Evolutionary conservation across 2,113 vertebrate species (phyloP).

Genomic region (Brienomyrus longianalis): DNA sequence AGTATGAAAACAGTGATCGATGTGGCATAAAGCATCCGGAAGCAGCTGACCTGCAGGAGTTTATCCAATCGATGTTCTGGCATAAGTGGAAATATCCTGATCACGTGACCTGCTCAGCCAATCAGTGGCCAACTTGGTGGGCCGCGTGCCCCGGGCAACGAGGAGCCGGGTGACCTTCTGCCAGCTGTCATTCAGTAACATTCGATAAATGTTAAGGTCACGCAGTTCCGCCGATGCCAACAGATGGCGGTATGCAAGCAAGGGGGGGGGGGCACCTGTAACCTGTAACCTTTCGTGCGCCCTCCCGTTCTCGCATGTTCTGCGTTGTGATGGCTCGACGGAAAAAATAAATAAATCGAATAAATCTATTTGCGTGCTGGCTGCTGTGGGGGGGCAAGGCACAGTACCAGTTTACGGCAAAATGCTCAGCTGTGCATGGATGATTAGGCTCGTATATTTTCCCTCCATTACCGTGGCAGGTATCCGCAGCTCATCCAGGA

Average conservation of each 20-base stretch:
- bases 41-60: background rate
- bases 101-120: background rate
- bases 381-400: background rate
- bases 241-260: constrained; percentile 34
- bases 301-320: background rate
- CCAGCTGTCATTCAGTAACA: constrained; percentile 37
- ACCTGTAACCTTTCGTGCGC: constrained; percentile 31
- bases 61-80: background rate
- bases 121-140: constrained; percentile 6
- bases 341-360: background rate
- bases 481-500: background rate
- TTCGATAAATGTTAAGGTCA: constrained; percentile 20
- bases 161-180: background rate
- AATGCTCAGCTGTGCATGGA: background rate
- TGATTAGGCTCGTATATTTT: background rate
- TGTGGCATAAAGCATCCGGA: background rate
- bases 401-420: background rate
- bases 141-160: background rate
- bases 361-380: background rate
- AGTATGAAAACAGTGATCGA: background rate
- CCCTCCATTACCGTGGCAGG: background rate
- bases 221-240: constrained; percentile 17
- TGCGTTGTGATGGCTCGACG: background rate
- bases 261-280: constrained; percentile 27
- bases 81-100: background rate